Base-by-base conservation (phyloP, 2,888 invertebrate genomes). In the Vanessa cardui region DNA sequence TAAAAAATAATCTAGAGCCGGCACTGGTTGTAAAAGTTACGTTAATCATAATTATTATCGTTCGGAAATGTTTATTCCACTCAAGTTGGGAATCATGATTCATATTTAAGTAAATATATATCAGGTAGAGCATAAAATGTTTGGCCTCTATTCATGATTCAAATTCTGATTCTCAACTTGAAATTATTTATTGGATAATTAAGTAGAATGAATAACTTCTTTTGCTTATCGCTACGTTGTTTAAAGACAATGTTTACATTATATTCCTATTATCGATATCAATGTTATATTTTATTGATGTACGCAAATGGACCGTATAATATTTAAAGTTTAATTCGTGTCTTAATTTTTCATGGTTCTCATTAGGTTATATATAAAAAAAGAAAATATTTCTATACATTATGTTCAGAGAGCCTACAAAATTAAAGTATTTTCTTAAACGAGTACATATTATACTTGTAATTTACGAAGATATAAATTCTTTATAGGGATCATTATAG, bases 201-300 rank as follows among this genome's bases (percentile, higher is more conserved):
- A 49, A 65, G 58, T 66, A 61, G 62, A 60, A 62, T 49, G 54
- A 54, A 52, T 62, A 33, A 68, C 46, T 67, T 63, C 44, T 69
- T 70, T 67, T 69, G 78, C 77, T 76, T 77, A 63, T 73, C 49
- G 70, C 66, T 74, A 67, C 44, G 63, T 74, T 71, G 67, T 73
- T 70, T 68, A 61, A 70, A 72, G 61, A 64, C n/a, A 56, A 56
- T 54, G 52, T 50, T 64, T 64, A 69, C 70, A 65, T 59, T 74
- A 72, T 72, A 72, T 73, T 70, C 72, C 68, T 72, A 74, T 72
- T 77, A 70, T 71, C 54, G 33, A 63, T 63, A 59, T 66, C 69
- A 46, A 31, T 64, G 62, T 64, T 64, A 49, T 72, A 67, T 58
- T 69, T 69, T 62, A 62, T 67, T 58, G 26, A 58, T 66, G 50